Evolutionary conservation across 2,888 invertebrate species (phyloP), one percentile per base, ranked within the genome.

Genomic region (Dryomyza anilis): DNA sequence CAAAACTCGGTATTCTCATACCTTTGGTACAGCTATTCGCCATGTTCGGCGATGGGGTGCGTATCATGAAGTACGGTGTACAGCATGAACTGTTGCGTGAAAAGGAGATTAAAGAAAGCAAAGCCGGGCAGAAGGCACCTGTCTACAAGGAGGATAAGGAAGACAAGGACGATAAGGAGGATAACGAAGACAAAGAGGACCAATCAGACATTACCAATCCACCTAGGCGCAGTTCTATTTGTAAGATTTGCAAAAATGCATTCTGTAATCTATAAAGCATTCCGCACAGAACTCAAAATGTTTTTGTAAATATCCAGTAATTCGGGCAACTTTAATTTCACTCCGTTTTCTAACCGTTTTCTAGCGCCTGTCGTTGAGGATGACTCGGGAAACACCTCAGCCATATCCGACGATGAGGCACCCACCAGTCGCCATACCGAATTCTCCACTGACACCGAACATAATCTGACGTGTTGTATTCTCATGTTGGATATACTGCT

Each of bases 401-500:
- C 89, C 46, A 84, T 91, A 67, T 90, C 90, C 2, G 91, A 91
- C 72, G 90, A 91, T 70, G 87, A 89, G 77, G 87, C 86, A 4
- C 87, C 87, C 1, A 85, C 86, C 14, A 86, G 86, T 21, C 85
- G 87, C 53, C 86, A 87, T 68, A 87, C 88, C 66, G 90, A 90
- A 76, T 91, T 91, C 63, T 89, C 91, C 70, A 86, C 87, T 0
- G 90, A 90, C 72, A 86, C 88, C 16, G 91, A 91, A 75, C 85
- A 90, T 60, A 94, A 95, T 81, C 85, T 97, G n/a, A 93, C 94
- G 0, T 97, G 97, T 78, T 98, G 96, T 80, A 95, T 98, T 71
- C 87, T 98, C 43, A 97, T 98, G 96, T 85, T 98, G 69, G 98
- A 99, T 79, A 92, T 98, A 72, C 85, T 97, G 55, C 85, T 98